Base-by-base conservation (phyloP, 2,888 invertebrate species). In the Ariolimax columbianus region DNA sequence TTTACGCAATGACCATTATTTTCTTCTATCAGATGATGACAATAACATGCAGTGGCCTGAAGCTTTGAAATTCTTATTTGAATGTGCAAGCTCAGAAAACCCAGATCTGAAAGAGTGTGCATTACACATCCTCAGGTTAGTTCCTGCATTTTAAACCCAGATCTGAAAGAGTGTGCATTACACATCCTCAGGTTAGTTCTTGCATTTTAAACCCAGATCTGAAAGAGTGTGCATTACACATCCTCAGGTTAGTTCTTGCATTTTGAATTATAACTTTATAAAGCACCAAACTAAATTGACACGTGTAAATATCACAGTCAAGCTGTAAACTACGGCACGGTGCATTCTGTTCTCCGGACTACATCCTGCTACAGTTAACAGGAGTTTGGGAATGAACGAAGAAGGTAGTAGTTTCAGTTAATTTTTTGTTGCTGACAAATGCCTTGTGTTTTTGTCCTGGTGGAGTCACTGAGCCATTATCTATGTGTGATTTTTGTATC, bases 41-140 rank as follows among this genome's bases (percentile, higher is more conserved):
- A 98, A 98, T 80, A 97, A 97, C 93, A 98, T 98, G 95, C 97
- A 97, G 90, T 99, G 99, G 99, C 98, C 98, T 19, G 98, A 99
- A 94, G 97, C 99, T 93, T 95, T 99, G 88, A 95, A 95, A 87
- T 99, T 98, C 94, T 95, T 99, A 92, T 99, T 99, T 95, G 97
- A 98, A 93, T 98, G 98, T 94, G 98, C 98, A 79, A 97, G 96
- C 94, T 97, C 97, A 70, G 96, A 96, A 77, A 96, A 97, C 91
- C 95, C 97, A 43, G 96, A 96, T 88, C 95, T 98, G 86, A 98
- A 98, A 95, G 98, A 99, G 94, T 97, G 97, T 89, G 98, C 98
- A 68, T 96, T 99, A 83, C 96, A 97, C 90, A 97, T 99, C 95
- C 98, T 99, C 93, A 97, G 98, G 96, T 98, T 94, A 95, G 96